Base-by-base conservation (phyloP, 2,888 invertebrate species). In the Acleris emargana region DNA sequence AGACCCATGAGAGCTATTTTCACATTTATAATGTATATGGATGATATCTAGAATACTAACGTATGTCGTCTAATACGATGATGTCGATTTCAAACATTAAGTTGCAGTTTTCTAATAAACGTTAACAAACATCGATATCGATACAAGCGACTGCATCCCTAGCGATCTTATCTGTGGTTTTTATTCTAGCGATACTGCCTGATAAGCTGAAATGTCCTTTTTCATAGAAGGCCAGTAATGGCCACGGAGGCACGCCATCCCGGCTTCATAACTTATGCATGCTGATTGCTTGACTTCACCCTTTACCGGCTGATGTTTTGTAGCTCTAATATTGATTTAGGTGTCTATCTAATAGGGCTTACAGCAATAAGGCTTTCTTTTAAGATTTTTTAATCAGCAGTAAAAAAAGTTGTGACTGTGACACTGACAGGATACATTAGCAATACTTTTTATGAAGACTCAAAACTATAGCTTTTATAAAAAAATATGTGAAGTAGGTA, bases 201-300 rank as follows among this genome's bases (percentile, higher is more conserved):
- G 92, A 92, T 91, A 92, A 92, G 86, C 79, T 79, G 83, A 88
- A 90, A 90, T 91, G 91, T 91, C 90, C 91, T 91, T 91, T 92
- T 92, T 88, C 91, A 91, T 91, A 91, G 92, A 92, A 91, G 84
- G 80, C 73, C 86, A 81, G 84, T 92, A 91, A 92, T 91, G 91
- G 90, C 79, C 76, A 78, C 78, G 80, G 78, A 88, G 81, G 87
- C 91, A 91, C 91, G 91, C 90, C 78, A 91, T 77, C 83, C 80
- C 61, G 70, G 72, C 77, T 78, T 88, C 86, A 91, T 92, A 82
- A 91, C 85, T 91, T 91, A 92, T 92, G 89, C 82, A 92, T 91
- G 83, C 72, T 89, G 88, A 91, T 90, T 89, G 88, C 80, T 75
- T 76, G 78, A 82, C 85, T 87, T 88, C 82, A 90, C 89, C 89